These are phyloP conservation scores for Protomyctophum bolini DNA, from an alignment of 2,113 vertebrate genomes.

Conservation along the genomic window DNA sequence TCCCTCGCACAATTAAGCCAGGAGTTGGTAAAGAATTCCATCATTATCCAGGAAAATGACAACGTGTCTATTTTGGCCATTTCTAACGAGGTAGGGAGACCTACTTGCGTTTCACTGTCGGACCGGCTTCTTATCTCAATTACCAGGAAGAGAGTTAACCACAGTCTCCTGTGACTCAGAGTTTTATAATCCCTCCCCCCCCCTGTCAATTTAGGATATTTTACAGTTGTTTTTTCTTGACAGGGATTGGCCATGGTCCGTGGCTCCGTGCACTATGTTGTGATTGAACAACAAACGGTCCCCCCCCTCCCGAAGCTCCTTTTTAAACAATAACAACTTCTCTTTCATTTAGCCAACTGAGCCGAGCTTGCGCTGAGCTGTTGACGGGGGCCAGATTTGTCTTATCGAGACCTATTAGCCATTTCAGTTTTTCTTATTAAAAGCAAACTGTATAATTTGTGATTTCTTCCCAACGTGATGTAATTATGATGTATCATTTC, in stretches of 20 bases:
- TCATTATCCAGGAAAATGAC: constrained; percentile 68
- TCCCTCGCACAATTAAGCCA: constrained; percentile 78
- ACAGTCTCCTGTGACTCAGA: constrained; percentile 27
- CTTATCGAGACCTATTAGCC: constrained; percentile 75
- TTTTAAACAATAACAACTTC: constrained; percentile 68
- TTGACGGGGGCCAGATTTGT: constrained; percentile 68
- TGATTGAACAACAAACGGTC: constrained; percentile 37
- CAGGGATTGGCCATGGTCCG: background rate
- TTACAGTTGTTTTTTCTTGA: constrained; percentile 37
- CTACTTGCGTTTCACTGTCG: constrained; percentile 49
- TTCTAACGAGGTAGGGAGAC: constrained; percentile 43
- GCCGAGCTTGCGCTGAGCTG: constrained; percentile 38
- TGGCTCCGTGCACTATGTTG: constrained; percentile 6
- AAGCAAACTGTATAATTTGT: constrained; percentile 67
- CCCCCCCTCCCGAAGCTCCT: constrained; percentile 51
- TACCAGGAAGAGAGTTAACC: constrained; percentile 62
- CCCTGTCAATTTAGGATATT: constrained; percentile 7
- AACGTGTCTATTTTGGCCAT: constrained; percentile 64
- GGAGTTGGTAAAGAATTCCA: constrained; percentile 71
- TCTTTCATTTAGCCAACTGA: constrained; percentile 64
- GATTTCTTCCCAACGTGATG: constrained; percentile 67
- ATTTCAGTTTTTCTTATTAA: constrained; percentile 77
- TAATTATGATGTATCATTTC: constrained; percentile 79
- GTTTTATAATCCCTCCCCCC: background rate
- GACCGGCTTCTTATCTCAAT: constrained; percentile 62